These are phyloP conservation scores for Steinernema carpocapsae DNA, from an alignment of 2,888 invertebrate species.

Conservation along the genomic window DNA sequence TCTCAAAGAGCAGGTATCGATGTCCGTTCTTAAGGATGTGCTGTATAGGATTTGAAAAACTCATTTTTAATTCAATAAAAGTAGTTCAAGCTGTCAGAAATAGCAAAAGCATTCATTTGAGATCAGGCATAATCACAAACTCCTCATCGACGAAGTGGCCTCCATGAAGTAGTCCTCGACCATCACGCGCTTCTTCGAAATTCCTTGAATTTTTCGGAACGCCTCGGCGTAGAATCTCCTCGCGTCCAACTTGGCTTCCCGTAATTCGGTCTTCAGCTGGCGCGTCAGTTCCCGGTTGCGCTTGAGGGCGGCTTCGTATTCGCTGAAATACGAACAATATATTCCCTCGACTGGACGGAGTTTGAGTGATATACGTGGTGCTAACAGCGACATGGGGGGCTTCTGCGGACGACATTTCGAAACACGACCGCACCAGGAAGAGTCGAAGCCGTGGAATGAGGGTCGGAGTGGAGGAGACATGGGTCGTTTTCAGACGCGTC, in stretches of 20 bases:
- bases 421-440: not conserved
- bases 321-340: not conserved
- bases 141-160: not conserved
- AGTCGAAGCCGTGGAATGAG: no score
- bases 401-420: not conserved
- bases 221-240: not conserved
- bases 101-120: not conserved
- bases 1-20: slow-evolving; percentile 55
- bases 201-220: not conserved
- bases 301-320: not conserved
- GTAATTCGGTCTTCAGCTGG: not conserved
- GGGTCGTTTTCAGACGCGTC: no score
- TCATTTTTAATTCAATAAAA: not conserved
- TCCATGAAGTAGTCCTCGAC: not conserved
- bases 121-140: not conserved
- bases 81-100: not conserved
- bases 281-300: not conserved
- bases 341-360: not conserved
- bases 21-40: slow-evolving; percentile 58
- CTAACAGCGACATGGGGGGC: not conserved
- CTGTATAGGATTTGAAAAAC: slow-evolving; percentile 45
- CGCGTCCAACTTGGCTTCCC: not conserved
- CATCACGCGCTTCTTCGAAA: slow-evolving; percentile 1
- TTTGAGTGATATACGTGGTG: not conserved
- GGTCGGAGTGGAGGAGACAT: no score